Base-by-base conservation (phyloP, 2,888 invertebrate genomes). In the Eristalis pertinax region DNA sequence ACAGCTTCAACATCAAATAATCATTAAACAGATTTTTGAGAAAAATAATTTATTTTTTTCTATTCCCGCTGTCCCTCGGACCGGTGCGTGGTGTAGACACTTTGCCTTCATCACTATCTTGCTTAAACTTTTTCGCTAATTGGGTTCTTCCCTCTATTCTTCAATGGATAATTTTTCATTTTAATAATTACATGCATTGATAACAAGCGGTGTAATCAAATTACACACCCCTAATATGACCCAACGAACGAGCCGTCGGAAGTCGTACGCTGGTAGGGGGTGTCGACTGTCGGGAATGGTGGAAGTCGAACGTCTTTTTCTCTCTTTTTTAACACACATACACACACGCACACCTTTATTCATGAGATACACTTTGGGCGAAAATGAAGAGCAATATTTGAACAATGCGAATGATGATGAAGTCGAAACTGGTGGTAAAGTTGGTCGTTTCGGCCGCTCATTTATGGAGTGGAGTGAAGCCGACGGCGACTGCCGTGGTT, bases 101-200 rank as follows among this genome's bases (percentile, higher is more conserved):
- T 72, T 72, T 32, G 60, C 43, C 65, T 72, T 72, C 60, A 65
- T 67, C 65, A 60, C 65, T 67, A 60, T 43, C 65, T 67, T 32
- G 50, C 22, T 43, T 19, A 62, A 68, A 68, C 43, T 62, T 70
- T 56, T 26, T 64, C 56, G 41, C 62, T 84, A 84, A 84, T 84
- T 84, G 84, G 84, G 70, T 50, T 19, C 50, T 50, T 50, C 19
- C 50, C 73, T 79, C 78, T 29, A 62, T 41, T 19, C 19, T 41
- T 38, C 29, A 10, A 67, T 43, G 35, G 79, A 67, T 50, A 60
- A 62, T 79, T 79, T 81, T 76, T 60, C 76, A 73, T 72, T 84
- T 84, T 63, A 67, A 80, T 76, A 84, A 81, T 84, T 84, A 81
- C 76, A 81, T 68, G 72, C 75, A 81, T 72, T 76, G 60, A 80